Percentiles rank a stretch among this genome's conserved stretches.
Evolutionary conservation across 2,888 invertebrate genomes (phyloP).

Genomic region (Philaethria dido): DNA sequence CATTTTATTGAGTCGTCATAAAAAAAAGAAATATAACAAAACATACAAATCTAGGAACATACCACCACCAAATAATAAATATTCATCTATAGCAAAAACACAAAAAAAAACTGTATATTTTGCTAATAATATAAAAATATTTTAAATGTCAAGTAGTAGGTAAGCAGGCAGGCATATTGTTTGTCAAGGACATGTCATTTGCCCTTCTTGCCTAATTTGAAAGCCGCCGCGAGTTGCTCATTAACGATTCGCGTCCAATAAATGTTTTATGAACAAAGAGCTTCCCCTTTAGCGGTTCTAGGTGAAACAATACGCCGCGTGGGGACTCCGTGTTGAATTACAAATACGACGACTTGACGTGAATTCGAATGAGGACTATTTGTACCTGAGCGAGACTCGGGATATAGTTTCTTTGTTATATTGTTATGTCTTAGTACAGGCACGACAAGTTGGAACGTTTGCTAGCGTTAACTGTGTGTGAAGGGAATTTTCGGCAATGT

Average conservation of each 20-base stretch:
- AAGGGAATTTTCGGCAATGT: neutral
- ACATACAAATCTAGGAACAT: too few species aligned
- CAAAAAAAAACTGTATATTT: neutral
- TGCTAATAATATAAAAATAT: neutral
- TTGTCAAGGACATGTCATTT: constrained; percentile 25
- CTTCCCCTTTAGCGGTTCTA: constrained; percentile 57
- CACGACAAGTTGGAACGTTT: constrained; percentile 46
- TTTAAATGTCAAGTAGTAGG: neutral
- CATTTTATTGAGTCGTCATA: too few species aligned
- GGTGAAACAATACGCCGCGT: constrained; percentile 76
- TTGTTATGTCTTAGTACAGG: constrained; percentile 49
- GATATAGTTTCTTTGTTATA: constrained; percentile 61
- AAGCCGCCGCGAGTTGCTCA: constrained; percentile 48
- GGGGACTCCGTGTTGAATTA: constrained; percentile 77
- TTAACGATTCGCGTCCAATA: constrained; percentile 53
- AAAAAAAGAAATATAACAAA: too few species aligned
- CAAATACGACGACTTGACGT: constrained; percentile 77
- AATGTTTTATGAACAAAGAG: constrained; percentile 56
- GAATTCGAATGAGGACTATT: constrained; percentile 74
- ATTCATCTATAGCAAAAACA: neutral
- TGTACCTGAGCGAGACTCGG: constrained; percentile 53
- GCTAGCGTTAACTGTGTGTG: constrained; percentile 21
- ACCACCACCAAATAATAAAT: too few species aligned
- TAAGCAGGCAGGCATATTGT: neutral
- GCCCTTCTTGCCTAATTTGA: constrained; percentile 43